Base-by-base conservation (phyloP, 2,797 vertebrate species). In the Cygnus olor region DNA sequence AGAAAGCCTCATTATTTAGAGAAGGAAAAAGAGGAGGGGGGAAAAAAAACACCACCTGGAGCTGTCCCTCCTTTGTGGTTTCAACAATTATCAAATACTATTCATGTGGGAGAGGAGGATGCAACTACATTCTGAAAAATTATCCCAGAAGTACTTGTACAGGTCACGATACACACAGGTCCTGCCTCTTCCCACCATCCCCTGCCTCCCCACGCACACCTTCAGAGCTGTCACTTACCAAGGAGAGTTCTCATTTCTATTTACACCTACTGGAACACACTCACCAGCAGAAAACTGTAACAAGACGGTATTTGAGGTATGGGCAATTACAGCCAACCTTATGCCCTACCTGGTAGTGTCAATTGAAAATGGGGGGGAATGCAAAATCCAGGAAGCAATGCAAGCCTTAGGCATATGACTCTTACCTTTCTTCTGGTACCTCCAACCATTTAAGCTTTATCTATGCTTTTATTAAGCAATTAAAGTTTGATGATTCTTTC, bases 371-470 rank as follows among this genome's bases (percentile, higher is more conserved):
- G 22, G 2, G 40, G 56, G 65, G 25, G 61, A 36, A 40, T 12
- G 66, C 56, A 54, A 36, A 61, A 53, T 40, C 51, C 36, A 45
- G 57, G n/a, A 14, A 71, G 49, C 16, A 49, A 24, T 8, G 3
- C 0, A 4, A 11, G 6, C 4, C 45, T 7, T 3, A 1, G 10
- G 22, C 13, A 11, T 9, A 1, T 2, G 56, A 47, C 54, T 80
- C 79, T 76, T 83, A 90, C 84, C 69, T 80, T 63, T 80, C 83
- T 57, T 47, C 66, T 72, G 4, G 61, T 14, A 25, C 49, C 36
- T 66, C 68, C 58, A 54, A 28, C 9, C 47, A 25, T 25, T 70
- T 40, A 18, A 71, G 34, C 17, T 66, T 74, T 58, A 44, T 4
- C 83, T 78, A 1, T 7, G 8, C 4, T 57, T 79, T 47, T 36